Conservation (phyloP, 1,140 invertebrate genomes). For the Polyergus mexicanus region DNA sequence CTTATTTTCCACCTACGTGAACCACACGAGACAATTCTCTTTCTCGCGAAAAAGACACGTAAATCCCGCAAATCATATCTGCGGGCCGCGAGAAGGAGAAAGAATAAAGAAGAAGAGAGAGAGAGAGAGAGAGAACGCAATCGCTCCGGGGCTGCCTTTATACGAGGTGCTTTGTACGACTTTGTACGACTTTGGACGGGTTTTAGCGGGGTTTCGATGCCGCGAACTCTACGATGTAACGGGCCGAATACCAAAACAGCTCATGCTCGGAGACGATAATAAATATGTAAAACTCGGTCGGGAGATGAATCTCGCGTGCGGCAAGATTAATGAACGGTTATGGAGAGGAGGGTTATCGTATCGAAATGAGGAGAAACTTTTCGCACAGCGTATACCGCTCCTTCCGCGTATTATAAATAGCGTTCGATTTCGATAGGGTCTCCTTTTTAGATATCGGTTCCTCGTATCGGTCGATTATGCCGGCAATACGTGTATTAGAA, state of each 20-base stretch:
- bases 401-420: not conserved
- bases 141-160: constrained; percentile 29
- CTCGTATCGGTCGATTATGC: constrained; percentile 25
- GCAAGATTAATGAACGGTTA: constrained; percentile 50
- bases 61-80: constrained; percentile 63
- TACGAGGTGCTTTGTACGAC: constrained; percentile 53
- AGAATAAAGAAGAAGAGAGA: constrained; percentile 56
- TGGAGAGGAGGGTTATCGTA: not conserved
- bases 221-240: constrained; percentile 24
- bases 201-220: constrained; percentile 52
- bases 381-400: not conserved
- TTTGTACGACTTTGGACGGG: constrained; percentile 52
- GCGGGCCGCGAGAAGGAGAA: not conserved
- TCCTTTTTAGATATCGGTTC: not conserved
- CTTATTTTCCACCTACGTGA: constrained; percentile 40
- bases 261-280: constrained; percentile 5
- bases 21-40: constrained; percentile 43
- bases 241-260: constrained; percentile 47
- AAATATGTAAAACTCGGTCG: constrained; percentile 53
- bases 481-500: constrained; percentile 8
- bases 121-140: not conserved
- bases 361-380: not conserved
- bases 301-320: constrained; percentile 10
- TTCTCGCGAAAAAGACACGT: constrained; percentile 6
- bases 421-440: not conserved